Base-by-base conservation (phyloP, 2,888 invertebrate genomes). In the Orthosia cruda region DNA sequence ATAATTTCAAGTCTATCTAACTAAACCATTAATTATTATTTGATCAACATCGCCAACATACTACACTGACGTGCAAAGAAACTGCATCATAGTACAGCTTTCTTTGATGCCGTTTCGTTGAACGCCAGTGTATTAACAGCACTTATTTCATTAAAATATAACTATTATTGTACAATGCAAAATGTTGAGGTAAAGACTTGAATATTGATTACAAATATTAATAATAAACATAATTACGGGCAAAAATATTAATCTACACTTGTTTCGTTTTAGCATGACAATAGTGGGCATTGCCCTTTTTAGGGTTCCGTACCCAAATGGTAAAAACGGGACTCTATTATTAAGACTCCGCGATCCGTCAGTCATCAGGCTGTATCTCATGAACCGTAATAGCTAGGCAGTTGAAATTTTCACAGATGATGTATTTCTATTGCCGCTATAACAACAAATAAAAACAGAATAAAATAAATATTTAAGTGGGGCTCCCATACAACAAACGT, bases 121-220 rank as follows among this genome's bases (percentile, higher is more conserved):
- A 40, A 40, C 40, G 9, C 40, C 40, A 40, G 40, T 40, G 40
- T 40, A 23, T 40, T 32, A 49, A 23, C 16, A 57, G 20, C 49
- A 71, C 40, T 45, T 50, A 64, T 65, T 54, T 16, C 11, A 16
- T 50, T 40, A 15, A 12, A 54, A 57, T 52, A 40, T n/a, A 7
- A 32, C 32, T 13, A 26, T 40, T 54, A n/a, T 58, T 64, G 20
- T 75, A 57, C n/a, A 63, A 11, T 73, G 49, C 16, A 73, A 47
- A 77, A 40, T 62, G 45, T 62, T 80, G 32, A 57, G 62, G 50
- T 72, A 18, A 15, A 40, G 54, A 69, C 7, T 62, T 45, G 9
- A 40, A 72, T 7, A 18, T 23, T 55, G 54, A 69, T 74, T 45
- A 63, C 26, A 55, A 71, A 26, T 23, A 50, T 47, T 11, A 49